Evolutionary conservation across 2,888 invertebrate genomes (phyloP).

Genomic region (Lasiommata megera): DNA sequence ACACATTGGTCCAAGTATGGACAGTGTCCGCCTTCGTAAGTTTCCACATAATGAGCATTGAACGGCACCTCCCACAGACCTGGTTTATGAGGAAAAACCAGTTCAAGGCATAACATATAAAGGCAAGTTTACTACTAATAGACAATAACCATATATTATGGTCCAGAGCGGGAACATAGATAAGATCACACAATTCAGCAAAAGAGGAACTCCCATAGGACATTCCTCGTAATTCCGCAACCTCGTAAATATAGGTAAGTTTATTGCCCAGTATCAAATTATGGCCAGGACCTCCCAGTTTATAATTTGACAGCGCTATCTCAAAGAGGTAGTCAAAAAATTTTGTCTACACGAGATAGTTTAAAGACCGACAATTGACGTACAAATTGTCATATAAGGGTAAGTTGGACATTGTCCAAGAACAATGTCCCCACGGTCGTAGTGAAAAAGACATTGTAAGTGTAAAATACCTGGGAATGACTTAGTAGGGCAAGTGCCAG

Average conservation of each 20-base stretch:
- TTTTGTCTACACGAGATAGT: too few species aligned
- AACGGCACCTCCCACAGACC: conserved; percentile 96
- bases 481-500: conserved; percentile 94
- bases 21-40: conserved; percentile 95
- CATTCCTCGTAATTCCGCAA: too few species aligned
- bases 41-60: conserved; percentile 93
- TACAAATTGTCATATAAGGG: too few species aligned
- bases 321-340: too few species aligned
- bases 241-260: not conserved
- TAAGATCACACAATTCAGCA: not conserved
- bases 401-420: too few species aligned
- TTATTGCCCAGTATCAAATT: not conserved
- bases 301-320: too few species aligned
- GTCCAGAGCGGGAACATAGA: not conserved
- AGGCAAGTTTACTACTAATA: not conserved
- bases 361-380: too few species aligned
- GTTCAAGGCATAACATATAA: not conserved
- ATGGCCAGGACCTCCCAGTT: too few species aligned
- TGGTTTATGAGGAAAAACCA: conserved; percentile 40
- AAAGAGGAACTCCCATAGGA: not conserved
- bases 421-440: too few species aligned
- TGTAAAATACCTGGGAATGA: conserved; percentile 88
- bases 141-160: not conserved
- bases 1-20: conserved; percentile 96
- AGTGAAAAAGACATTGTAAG: not conserved